Conservation (phyloP, 2,113 vertebrate genomes). For the Pomatorhinus ruficollis region DNA sequence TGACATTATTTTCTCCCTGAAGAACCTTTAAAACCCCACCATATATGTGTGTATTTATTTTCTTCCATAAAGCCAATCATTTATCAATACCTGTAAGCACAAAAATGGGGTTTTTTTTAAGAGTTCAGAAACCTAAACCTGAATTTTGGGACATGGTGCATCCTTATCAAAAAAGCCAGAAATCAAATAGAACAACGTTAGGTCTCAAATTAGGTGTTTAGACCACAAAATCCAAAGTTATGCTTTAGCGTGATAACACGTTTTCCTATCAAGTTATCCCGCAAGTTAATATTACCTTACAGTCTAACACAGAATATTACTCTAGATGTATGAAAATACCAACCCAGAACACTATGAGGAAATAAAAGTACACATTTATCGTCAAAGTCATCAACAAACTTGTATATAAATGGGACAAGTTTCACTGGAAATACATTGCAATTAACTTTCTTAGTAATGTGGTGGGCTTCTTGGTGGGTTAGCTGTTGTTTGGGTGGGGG, state of each 20-base stretch:
- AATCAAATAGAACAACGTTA: background rate
- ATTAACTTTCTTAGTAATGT: background rate
- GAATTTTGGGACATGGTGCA: background rate
- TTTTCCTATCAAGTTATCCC: background rate
- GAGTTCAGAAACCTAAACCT: background rate
- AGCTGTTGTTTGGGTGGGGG: too few species aligned
- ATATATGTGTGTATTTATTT: background rate
- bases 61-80: background rate
- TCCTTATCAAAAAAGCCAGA: background rate
- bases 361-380: background rate
- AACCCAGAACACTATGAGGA: background rate
- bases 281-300: background rate
- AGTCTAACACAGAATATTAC: background rate
- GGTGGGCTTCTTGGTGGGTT: background rate
- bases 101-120: background rate
- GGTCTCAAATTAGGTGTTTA: background rate
- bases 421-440: background rate
- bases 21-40: background rate
- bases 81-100: background rate
- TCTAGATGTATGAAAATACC: background rate
- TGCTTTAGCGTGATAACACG: accelerated
- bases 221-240: background rate
- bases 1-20: background rate
- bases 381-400: background rate
- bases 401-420: background rate